phyloP scores from a whole-genome alignment of 2,888 invertebrate species.

The Pyrrhosoma nymphula region DNA sequence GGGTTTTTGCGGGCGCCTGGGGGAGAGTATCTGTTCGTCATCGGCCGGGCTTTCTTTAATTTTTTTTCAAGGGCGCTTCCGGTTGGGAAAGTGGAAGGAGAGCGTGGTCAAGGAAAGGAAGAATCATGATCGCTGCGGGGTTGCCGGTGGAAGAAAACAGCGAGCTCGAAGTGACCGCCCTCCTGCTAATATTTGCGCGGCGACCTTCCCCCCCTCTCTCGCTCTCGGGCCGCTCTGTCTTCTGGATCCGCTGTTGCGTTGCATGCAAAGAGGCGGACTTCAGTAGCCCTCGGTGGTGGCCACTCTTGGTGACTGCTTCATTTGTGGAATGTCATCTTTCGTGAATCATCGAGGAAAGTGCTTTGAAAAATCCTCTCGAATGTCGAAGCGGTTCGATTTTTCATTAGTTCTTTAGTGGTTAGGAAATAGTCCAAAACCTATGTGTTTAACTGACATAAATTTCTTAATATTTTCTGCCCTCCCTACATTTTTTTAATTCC shows the following conservation, averaged over 20 bases:
- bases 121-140: not conserved
- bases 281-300: too few relatives aligned
- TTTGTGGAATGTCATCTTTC: too few relatives aligned
- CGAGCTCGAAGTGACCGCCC: not conserved
- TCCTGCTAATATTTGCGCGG: not conserved
- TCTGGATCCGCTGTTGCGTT: not conserved
- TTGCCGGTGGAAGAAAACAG: not conserved
- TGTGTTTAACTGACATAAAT: too few relatives aligned
- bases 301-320: too few relatives aligned
- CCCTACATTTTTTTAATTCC: too few relatives aligned
- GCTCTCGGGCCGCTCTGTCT: not conserved
- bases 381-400: not conserved
- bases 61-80: not conserved
- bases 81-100: constrained; percentile 2
- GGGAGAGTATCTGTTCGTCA: not conserved
- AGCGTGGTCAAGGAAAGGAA: not conserved
- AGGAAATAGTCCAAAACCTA: too few relatives aligned
- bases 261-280: not conserved
- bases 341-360: too few relatives aligned
- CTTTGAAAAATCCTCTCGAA: not conserved
- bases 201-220: not conserved
- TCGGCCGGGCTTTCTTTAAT: not conserved
- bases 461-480: too few relatives aligned
- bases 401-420: not conserved
- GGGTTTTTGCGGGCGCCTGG: not conserved